Evolutionary conservation across 2,113 vertebrate species (phyloP).

Genomic region (Xenus cinereus): DNA sequence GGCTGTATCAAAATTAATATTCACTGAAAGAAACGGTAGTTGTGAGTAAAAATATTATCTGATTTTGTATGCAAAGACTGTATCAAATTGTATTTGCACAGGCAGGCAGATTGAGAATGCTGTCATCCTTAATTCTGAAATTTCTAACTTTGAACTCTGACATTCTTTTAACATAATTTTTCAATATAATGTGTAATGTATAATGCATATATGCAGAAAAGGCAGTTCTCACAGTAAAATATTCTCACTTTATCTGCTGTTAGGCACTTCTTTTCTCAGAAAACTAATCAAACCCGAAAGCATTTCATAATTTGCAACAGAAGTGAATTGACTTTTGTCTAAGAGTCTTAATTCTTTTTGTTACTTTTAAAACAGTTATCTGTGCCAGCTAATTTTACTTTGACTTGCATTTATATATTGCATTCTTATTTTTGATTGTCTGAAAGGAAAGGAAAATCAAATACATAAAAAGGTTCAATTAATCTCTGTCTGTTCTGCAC

Average conservation of each 20-base stretch:
- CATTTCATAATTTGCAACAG: not conserved
- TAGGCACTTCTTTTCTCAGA: conserved; percentile 2
- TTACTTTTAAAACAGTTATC: not conserved
- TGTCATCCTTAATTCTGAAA: conserved; percentile 24
- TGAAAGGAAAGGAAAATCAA: not conserved
- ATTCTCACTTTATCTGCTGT: not conserved
- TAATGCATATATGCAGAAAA: conserved; percentile 39
- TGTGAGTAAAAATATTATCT: not conserved
- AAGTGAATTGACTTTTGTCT: not conserved
- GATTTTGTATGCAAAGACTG: not conserved
- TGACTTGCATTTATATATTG: not conserved
- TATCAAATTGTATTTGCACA: not conserved
- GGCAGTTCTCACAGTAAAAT: not conserved
- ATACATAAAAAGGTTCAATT: not conserved
- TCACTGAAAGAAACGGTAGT: not conserved
- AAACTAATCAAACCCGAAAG: not conserved
- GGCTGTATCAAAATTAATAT: not conserved
- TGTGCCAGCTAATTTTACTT: not conserved
- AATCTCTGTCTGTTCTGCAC: not conserved
- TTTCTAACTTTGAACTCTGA: conserved; percentile 20
- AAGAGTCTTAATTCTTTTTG: not conserved
- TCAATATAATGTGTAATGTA: not conserved
- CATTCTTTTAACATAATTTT: conserved; percentile 25
- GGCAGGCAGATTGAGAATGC: not conserved
- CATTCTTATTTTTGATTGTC: not conserved